These are phyloP conservation scores for Gnatocerus cornutus DNA, from an alignment of 2,888 invertebrate species.

Conservation along the genomic window DNA sequence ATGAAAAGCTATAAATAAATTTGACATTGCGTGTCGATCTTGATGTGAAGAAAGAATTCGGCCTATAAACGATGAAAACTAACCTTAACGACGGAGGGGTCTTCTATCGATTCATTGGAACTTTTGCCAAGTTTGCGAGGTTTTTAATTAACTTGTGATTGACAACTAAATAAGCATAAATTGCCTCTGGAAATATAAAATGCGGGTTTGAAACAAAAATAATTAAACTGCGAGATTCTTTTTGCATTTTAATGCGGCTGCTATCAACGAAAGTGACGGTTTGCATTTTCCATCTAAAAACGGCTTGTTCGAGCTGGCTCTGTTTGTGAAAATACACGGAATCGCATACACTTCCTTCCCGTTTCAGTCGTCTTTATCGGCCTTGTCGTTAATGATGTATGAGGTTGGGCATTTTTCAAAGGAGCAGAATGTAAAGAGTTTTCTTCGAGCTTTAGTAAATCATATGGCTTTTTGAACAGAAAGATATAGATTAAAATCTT, in stretches of 20 bases:
- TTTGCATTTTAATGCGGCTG: constrained; percentile 39
- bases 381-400: constrained; percentile 61
- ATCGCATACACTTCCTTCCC: constrained; percentile 54
- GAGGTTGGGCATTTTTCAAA: constrained; percentile 60
- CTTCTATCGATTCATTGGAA: constrained; percentile 46
- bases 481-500: constrained; percentile 58
- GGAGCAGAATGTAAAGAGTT: constrained; percentile 56
- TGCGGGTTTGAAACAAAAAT: constrained; percentile 9
- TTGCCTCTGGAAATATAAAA: neutral
- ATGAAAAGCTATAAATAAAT: constrained; percentile 48
- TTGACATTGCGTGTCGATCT: constrained; percentile 43
- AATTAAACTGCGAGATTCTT: constrained; percentile 22
- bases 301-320: constrained; percentile 24
- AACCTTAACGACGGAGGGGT: constrained; percentile 35
- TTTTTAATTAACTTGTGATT: constrained; percentile 48
- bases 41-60: constrained; percentile 18
- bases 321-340: constrained; percentile 51
- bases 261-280: constrained; percentile 37
- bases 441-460: constrained; percentile 56
- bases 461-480: constrained; percentile 58
- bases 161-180: constrained; percentile 33
- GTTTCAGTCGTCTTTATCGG: constrained; percentile 52
- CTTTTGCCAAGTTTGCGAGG: constrained; percentile 41
- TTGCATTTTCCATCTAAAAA: constrained; percentile 42
- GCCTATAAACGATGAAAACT: constrained; percentile 2